These are phyloP conservation scores for Phengaris alcon DNA, from an alignment of 2,888 invertebrate species.

Conservation along the genomic window DNA sequence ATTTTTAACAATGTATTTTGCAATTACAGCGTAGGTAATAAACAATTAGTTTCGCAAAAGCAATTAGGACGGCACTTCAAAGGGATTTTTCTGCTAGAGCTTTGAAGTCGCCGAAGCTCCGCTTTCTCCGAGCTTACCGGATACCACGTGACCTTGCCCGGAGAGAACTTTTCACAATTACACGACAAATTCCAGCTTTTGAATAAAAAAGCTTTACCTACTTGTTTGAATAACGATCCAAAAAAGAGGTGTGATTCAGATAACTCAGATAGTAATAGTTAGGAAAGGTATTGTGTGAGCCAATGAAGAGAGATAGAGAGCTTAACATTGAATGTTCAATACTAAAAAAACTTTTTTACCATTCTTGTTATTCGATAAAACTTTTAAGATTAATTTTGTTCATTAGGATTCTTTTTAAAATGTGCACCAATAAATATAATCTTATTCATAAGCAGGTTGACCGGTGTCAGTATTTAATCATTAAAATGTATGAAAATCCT, in stretches of 20 bases:
- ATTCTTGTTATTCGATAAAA: no score
- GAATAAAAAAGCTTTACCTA: constrained; percentile 49
- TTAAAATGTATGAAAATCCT: no score
- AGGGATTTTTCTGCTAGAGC: constrained; percentile 46
- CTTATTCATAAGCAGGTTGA: no score
- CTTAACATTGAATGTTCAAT: neutral
- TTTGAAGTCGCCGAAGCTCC: constrained; percentile 67
- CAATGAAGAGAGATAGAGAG: neutral
- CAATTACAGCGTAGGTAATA: constrained; percentile 47
- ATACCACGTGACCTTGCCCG: constrained; percentile 69
- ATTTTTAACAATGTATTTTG: constrained; percentile 23
- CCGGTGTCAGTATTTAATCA: no score
- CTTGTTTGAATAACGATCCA: constrained; percentile 48
- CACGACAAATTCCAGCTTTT: constrained; percentile 67
- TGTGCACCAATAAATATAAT: no score
- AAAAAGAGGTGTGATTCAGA: constrained; percentile 49
- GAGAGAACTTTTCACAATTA: constrained; percentile 72
- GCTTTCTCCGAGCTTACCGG: constrained; percentile 72
- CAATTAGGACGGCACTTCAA: constrained; percentile 62
- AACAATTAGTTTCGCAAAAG: constrained; percentile 67
- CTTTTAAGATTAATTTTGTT: no score
- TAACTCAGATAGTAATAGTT: constrained; percentile 39
- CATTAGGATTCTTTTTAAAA: neutral
- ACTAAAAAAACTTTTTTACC: neutral
- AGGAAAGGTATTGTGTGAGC: neutral